phyloP scores from a whole-genome alignment of 37 sponge, comb jelly and placozoan genomes.

The Oopsacas minuta region DNA sequence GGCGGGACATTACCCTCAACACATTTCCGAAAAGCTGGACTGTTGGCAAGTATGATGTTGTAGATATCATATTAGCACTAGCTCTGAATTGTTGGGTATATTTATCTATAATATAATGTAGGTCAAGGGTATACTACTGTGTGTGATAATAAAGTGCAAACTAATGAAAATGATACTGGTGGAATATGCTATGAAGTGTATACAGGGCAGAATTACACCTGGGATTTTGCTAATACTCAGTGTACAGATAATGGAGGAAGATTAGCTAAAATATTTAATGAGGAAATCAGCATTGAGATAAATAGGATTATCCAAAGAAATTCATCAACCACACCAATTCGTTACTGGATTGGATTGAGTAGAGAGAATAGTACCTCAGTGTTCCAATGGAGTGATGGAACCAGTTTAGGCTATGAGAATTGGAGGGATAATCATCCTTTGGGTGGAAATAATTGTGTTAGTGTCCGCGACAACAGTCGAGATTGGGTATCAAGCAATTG shows the following conservation, averaged over 20 bases:
- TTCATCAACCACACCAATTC: neutral
- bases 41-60: too few species aligned
- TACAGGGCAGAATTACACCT: neutral
- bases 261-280: neutral
- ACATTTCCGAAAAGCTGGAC: too few species aligned
- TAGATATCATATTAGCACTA: too few species aligned
- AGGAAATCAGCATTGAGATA: neutral
- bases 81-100: too few species aligned
- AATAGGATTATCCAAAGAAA: neutral
- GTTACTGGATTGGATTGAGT: neutral
- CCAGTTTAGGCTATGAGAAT: neutral
- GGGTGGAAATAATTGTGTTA: neutral
- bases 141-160: neutral
- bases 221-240: neutral
- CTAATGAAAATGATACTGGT: neutral
- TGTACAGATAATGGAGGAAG: neutral
- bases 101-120: too few species aligned
- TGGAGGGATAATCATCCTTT: neutral
- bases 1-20: too few species aligned
- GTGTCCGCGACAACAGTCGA: neutral
- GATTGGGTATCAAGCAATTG: neutral
- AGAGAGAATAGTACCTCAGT: neutral
- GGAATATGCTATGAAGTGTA: neutral
- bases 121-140: too few species aligned
- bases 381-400: neutral